phyloP scores from a whole-genome alignment of 2,888 invertebrate genomes.

The Teinopalpus imperialis region DNA sequence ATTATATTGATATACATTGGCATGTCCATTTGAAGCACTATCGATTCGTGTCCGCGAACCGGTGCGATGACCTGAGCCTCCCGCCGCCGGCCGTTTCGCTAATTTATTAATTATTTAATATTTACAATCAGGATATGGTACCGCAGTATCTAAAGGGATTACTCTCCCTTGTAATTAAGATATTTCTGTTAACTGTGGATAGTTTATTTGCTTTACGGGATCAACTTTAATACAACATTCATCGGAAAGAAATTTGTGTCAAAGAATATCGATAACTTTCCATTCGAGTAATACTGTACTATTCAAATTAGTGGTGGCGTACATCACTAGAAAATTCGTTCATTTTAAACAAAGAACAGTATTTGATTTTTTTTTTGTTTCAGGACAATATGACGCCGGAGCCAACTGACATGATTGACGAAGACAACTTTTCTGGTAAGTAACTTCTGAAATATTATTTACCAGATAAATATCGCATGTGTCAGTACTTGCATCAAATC shows the following conservation, averaged over 20 bases:
- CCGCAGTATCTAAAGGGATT: slow-evolving; percentile 37
- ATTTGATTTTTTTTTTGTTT: slow-evolving; percentile 61
- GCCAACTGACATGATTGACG: slow-evolving; percentile 86
- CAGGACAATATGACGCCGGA: slow-evolving; percentile 88
- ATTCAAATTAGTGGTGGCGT: no score
- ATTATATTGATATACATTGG: slow-evolving; percentile 62
- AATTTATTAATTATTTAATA: slow-evolving; percentile 78
- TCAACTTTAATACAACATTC: not conserved
- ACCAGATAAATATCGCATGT: not conserved
- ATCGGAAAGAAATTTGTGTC: no score
- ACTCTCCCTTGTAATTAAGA: slow-evolving; percentile 6
- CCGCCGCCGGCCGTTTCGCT: slow-evolving; percentile 64
- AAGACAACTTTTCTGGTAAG: slow-evolving; percentile 88
- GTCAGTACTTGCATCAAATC: slow-evolving; percentile 79
- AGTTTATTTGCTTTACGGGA: no score
- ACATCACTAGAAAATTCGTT: no score
- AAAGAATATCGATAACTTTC: no score
- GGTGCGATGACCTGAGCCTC: slow-evolving; percentile 67
- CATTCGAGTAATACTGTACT: no score
- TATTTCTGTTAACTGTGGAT: no score
- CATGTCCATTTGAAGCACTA: slow-evolving; percentile 77
- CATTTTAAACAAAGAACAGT: no score
- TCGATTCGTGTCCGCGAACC: slow-evolving; percentile 70
- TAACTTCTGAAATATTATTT: slow-evolving; percentile 27
- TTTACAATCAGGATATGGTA: slow-evolving; percentile 47